Evolutionary conservation across 2,888 invertebrate genomes (phyloP), one percentile per base, ranked within the genome.

Genomic region (Melanotus villosus): DNA sequence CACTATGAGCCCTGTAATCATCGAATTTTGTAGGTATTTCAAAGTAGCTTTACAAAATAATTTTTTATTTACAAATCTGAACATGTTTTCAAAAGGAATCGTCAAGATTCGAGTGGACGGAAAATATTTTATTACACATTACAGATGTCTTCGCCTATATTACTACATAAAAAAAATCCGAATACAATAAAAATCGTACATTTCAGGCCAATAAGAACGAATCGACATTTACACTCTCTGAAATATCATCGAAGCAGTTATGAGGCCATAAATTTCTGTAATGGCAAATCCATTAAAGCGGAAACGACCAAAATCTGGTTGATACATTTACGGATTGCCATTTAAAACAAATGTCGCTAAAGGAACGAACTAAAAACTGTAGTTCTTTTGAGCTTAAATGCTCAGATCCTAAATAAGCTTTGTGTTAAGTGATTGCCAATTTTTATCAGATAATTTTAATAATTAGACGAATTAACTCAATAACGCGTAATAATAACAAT

Each of bases 211-310:
- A 59, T 59, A 50, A 59, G 19, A 41, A 32, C 50, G 50, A 16
- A 43, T 47, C 63, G 68, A 64, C 67, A 70, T 69, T 68, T 68
- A 58, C 71, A 59, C 70, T 47, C 18, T 52, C 65, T 59, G 45
- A 66, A 71, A 73, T 72, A 74, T 72, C 72, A 74, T 71, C 68
- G 67, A 45, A 69, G 58, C 69, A 59, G 58, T 65, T 67, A 34
- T 47, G 60, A 41, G 36, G 58, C 36, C 52, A 65, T 72, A 70
- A 72, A 70, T 70, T 60, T 19, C 26, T 38, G 23, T 56, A 70
- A 66, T 68, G 63, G 66, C 32, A 66, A 71, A 73, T 65, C 65
- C 65, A 63, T 71, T 68, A 72, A 70, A 66, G 38, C 30, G 43
- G 56, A 64, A 62, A 54, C 57, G 58, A 59, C 52, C 52, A 59